phyloP scores from a whole-genome alignment of 92 coral and sea anemone species.

The Desmophyllum pertusum region DNA sequence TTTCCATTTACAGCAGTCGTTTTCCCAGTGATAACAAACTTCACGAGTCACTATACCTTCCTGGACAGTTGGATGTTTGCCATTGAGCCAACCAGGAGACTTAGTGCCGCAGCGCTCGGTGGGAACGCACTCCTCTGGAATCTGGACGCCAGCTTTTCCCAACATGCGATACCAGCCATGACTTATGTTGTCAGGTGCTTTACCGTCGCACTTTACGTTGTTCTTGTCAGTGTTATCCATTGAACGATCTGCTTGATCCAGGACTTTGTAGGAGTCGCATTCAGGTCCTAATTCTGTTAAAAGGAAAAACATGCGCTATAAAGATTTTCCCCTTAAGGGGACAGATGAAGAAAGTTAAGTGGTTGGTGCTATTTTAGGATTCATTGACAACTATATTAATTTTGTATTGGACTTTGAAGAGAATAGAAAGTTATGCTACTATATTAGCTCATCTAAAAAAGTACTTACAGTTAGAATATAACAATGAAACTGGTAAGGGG shows the following conservation, averaged over 20 bases:
- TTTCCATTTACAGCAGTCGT: background rate
- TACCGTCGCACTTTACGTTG: background rate
- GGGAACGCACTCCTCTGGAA: background rate
- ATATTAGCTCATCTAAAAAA: too few species aligned
- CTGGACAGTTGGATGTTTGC: background rate
- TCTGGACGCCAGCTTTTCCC: background rate
- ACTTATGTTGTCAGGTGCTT: background rate
- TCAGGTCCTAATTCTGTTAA: background rate
- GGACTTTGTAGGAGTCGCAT: background rate
- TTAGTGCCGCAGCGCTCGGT: background rate
- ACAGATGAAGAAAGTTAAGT: too few species aligned
- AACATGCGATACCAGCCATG: background rate
- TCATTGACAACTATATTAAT: too few species aligned
- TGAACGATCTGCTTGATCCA: background rate
- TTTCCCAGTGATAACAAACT: background rate
- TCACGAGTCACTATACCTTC: constrained; percentile 2
- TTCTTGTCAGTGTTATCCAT: background rate
- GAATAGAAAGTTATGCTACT: too few species aligned
- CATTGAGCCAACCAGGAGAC: background rate
- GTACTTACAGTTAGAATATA: too few species aligned
- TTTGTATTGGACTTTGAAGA: too few species aligned
- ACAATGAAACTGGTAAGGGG: too few species aligned
- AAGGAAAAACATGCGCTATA: too few species aligned
- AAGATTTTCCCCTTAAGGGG: too few species aligned
- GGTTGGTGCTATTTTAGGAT: too few species aligned